Base-by-base conservation (phyloP, 2,797 vertebrate genomes). In the Champsocephalus esox region DNA sequence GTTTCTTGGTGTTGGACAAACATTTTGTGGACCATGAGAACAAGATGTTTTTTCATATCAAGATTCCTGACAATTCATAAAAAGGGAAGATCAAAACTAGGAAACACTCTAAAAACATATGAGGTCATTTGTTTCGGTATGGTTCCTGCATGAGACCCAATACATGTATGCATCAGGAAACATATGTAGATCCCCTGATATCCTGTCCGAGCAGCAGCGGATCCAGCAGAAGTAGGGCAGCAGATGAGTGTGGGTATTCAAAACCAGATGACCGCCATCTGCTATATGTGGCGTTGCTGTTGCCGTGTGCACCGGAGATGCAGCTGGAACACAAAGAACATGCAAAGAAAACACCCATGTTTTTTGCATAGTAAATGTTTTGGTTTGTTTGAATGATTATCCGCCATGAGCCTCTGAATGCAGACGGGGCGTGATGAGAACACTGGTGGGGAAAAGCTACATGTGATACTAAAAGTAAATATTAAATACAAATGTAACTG, bases 231-330 rank as follows among this genome's bases (percentile, higher is more conserved):
- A 93, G 83, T 88, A 82, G 84, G 89, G 85, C 89, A 93, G 91
- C 90, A 88, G 84, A 91, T 89, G 88, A 94, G 94, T 86, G 88
- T 91, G 93, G 89, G 92, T 92, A 89, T 79, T 71, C 56, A 81
- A 38, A 88, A 95, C 89, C 93, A 96, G 96, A 95, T 93, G 94
- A 94, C 85, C 83, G 83, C 96, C 96, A 96, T 96, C 96, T 97
- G 96, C 75, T 88, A 65, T 86, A 76, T 88, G 80, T 58, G 73
- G 51, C 45, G 77, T 24, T 82, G 59, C 73, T 70, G 78, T 52
- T 71, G 81, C 76, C 43, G 70, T 62, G 28, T n/a, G 72, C 55
- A 79, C 67, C 21, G 48, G 58, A 72, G 41, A 79, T 81, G 52
- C 54, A 82, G 64, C 57, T 50, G 56, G 16, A 83, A 58, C 52